phyloP scores from a whole-genome alignment of 2,113 vertebrate species.

The Empidonax alnorum region DNA sequence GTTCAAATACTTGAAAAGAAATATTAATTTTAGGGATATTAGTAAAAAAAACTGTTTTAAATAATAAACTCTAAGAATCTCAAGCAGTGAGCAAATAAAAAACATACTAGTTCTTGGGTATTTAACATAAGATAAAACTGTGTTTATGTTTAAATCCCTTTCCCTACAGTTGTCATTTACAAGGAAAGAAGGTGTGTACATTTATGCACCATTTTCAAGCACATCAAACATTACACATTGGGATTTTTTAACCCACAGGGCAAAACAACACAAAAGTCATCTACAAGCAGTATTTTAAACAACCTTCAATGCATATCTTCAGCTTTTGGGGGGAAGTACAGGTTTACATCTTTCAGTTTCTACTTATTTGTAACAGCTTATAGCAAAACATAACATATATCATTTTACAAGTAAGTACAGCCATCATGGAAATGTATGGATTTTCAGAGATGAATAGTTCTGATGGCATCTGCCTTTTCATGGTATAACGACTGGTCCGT shows the following conservation, averaged over 20 bases:
- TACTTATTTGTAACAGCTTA: conserved; percentile 65
- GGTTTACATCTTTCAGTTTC: conserved; percentile 57
- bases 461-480: conserved; percentile 62
- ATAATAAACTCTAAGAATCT: conserved; percentile 57
- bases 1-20: conserved; percentile 66
- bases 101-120: conserved; percentile 28
- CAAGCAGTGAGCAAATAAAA: conserved; percentile 68
- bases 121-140: conserved; percentile 64
- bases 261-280: conserved; percentile 69
- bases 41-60: conserved; percentile 64
- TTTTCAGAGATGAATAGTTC: conserved; percentile 62
- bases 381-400: conserved; percentile 71
- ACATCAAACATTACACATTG: conserved; percentile 72
- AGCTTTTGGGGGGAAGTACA: conserved; percentile 52
- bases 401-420: conserved; percentile 62
- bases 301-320: conserved; percentile 63
- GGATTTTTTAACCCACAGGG: conserved; percentile 33
- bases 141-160: conserved; percentile 44
- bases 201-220: conserved; percentile 75
- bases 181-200: conserved; percentile 61
- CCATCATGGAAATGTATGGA: conserved; percentile 69
- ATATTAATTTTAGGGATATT: conserved; percentile 65
- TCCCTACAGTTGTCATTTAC: conserved; percentile 68
- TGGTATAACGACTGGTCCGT: conserved; percentile 42
- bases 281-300: conserved; percentile 69